Evolutionary conservation across 2,888 invertebrate genomes (phyloP).

Genomic region (Ormyrus labotus): DNA sequence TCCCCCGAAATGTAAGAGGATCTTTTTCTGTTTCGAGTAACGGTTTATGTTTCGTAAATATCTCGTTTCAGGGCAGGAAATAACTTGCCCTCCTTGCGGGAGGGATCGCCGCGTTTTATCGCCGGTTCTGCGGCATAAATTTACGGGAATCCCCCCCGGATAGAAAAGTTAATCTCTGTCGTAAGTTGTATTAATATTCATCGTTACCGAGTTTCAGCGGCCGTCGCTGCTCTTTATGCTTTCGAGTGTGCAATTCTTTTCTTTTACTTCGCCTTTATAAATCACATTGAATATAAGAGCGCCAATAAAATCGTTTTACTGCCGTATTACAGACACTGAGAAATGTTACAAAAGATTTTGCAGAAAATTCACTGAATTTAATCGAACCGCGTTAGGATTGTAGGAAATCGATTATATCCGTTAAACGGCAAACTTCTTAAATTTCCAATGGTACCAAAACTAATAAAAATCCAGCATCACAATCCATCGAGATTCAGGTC

Average conservation of each 20-base stretch:
- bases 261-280: not conserved
- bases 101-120: conserved; percentile 34
- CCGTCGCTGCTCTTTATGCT: not conserved
- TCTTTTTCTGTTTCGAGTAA: conserved; percentile 38
- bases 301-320: too few species aligned
- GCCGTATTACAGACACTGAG: too few species aligned
- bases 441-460: too few species aligned
- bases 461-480: too few species aligned
- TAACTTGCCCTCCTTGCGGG: conserved; percentile 22
- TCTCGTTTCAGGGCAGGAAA: conserved; percentile 40
- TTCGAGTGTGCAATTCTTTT: conserved; percentile 9
- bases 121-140: conserved; percentile 29
- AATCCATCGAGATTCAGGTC: too few species aligned
- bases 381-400: too few species aligned
- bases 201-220: conserved; percentile 18
- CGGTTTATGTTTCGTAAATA: conserved; percentile 48
- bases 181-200: conserved; percentile 28
- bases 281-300: too few species aligned
- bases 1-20: conserved; percentile 18
- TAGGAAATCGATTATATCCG: too few species aligned
- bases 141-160: conserved; percentile 22
- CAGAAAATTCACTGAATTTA: too few species aligned
- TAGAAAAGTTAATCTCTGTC: conserved; percentile 39
- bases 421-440: too few species aligned
- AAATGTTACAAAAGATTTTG: too few species aligned